Evolutionary conservation across 2,797 vertebrate species (phyloP).

Genomic region (Sebastes oblongus): DNA sequence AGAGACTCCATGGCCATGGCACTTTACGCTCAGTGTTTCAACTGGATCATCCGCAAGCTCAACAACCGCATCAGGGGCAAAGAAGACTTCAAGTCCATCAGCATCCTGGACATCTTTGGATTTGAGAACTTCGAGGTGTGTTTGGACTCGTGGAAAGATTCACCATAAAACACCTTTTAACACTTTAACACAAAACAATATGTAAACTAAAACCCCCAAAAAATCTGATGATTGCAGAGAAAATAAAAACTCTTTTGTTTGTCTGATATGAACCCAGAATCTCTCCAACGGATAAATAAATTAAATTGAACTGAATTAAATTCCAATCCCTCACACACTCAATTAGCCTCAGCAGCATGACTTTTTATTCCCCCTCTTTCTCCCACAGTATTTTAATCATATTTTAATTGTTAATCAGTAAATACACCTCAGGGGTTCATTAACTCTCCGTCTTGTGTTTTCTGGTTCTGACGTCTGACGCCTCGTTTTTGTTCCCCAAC

Average conservation of each 20-base stretch:
- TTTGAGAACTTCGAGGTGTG: slow-evolving; percentile 98
- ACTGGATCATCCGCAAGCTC: slow-evolving; percentile 94
- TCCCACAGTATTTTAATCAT: neutral
- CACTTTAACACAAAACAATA: neutral
- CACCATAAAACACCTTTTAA: neutral
- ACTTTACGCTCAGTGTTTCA: slow-evolving; percentile 96
- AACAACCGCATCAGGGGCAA: slow-evolving; percentile 91
- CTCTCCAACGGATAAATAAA: neutral
- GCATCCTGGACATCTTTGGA: slow-evolving; percentile 99
- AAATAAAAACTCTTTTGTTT: neutral
- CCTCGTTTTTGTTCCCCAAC: neutral
- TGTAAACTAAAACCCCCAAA: neutral
- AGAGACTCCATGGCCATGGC: slow-evolving; percentile 98
- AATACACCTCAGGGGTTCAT: neutral
- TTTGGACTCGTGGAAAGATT: neutral
- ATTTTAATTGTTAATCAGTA: neutral
- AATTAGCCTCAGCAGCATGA: fast-evolving
- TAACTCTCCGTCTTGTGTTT: neutral
- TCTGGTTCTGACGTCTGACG: neutral
- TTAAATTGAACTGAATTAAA: neutral
- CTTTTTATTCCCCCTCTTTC: neutral
- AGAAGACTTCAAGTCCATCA: slow-evolving; percentile 93
- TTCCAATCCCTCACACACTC: neutral
- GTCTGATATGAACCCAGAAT: neutral
- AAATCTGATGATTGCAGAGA: neutral